Evolutionary conservation across 1,140 invertebrate species (phyloP).

Genomic region (Stenopsyche tienmushanensis): DNA sequence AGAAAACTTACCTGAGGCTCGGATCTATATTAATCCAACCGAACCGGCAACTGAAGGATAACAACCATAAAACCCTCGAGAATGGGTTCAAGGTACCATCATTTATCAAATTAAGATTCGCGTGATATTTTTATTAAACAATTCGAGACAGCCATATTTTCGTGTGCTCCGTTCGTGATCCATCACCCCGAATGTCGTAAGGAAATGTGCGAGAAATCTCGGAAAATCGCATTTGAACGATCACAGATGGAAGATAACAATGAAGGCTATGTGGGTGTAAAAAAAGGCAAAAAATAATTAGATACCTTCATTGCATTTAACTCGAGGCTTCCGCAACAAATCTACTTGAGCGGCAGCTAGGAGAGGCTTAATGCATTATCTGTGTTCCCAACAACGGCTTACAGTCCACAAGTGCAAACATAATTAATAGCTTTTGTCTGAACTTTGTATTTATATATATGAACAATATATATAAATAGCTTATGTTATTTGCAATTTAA

Average conservation of each 20-base stretch:
- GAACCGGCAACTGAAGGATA: slow-evolving; percentile 1
- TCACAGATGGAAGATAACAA: no score
- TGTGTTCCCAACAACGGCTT: slow-evolving; percentile 9
- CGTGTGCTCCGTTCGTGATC: background rate
- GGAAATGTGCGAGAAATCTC: no score
- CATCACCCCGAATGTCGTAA: slow-evolving; percentile 13
- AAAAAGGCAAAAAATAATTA: no score
- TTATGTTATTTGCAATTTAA: no score
- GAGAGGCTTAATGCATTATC: slow-evolving; percentile 29
- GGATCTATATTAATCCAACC: slow-evolving; percentile 20
- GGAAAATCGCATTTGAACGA: no score
- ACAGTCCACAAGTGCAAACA: slow-evolving; percentile 24
- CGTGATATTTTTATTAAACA: slow-evolving; percentile 20
- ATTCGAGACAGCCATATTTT: slow-evolving; percentile 1
- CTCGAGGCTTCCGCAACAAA: background rate
- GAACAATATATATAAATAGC: no score
- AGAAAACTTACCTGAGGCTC: background rate
- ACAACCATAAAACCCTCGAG: slow-evolving; percentile 13
- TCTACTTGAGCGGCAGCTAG: background rate
- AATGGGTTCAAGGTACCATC: slow-evolving; percentile 13
- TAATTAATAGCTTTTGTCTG: slow-evolving; percentile 25
- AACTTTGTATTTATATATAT: no score
- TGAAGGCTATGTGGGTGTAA: no score
- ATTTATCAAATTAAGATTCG: slow-evolving; percentile 26
- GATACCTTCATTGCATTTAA: slow-evolving; percentile 19